Base-by-base conservation (phyloP, 2,797 vertebrate species). In the Megaceryle alcyon region DNA sequence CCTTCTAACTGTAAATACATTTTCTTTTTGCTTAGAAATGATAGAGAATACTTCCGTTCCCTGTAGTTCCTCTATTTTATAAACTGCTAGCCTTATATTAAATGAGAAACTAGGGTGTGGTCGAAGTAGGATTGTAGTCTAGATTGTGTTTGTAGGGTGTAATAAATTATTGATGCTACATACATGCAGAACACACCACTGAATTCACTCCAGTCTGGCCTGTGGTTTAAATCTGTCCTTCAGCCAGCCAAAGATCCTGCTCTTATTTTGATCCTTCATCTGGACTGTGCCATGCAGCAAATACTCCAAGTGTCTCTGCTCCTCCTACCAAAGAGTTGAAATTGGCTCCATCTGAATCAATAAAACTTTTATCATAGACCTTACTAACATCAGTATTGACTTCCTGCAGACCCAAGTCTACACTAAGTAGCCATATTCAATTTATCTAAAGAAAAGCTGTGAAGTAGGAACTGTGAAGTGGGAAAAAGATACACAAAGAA, bases 401-500 rank as follows among this genome's bases (percentile, higher is more conserved):
- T 82, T 80, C 57, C 18, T 57, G 79, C 49, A 86, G 80, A 69
- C 82, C 69, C 72, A 68, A 46, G 57, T 51, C 91, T 88, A 19
- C 61, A 57, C 82, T 90, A 71, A 89, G 49, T 25, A 64, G 41
- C 49, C 84, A 68, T 69, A 80, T 82, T 68, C 69, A 43, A 78
- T 96, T 91, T 87, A 65, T 75, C 66, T 77, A 68, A 81, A 78
- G 83, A 63, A 85, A 88, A 73, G 35, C 64, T 71, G 65, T 35
- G 39, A 76, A 81, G 22, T 76, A 76, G 83, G 73, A 59, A 75
- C 64, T 71, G 65, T 35, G 39, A 76, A 81, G 22, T 76, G 76
- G 80, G 73, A 59, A 75, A 87, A 93, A 69, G 31, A 31, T 7
- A 71, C 56, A 57, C 22, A 68, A 49, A 88, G 49, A 91, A 82